Evolutionary conservation across 2,113 vertebrate species (phyloP), one percentile per base, ranked within the genome.

Genomic region (Nansenia antarctica): DNA sequence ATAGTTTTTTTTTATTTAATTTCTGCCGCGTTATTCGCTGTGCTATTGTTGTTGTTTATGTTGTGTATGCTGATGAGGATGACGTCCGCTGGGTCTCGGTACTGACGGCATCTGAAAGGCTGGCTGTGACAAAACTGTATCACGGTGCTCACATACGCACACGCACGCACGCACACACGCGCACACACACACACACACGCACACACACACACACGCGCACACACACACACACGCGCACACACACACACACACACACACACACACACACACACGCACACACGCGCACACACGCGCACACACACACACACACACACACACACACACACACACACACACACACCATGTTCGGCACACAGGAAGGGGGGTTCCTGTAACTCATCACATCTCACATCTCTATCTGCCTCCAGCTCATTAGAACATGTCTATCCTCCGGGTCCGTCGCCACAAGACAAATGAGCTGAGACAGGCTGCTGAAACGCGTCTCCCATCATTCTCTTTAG

Each of bases 371-470:
- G n/a, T n/a, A n/a, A n/a, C n/a, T n/a, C n/a, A n/a, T n/a, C n/a
- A n/a, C n/a, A n/a, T n/a, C n/a, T n/a, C n/a, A n/a, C n/a, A n/a
- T n/a, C n/a, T n/a, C n/a, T n/a, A n/a, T n/a, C n/a, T n/a, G n/a
- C n/a, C n/a, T n/a, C n/a, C n/a, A 61, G 65, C 78, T 85, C 81
- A 79, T 84, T 78, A 79, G 18, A 69, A 58, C 65, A 70, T 78
- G 60, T 64, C 47, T 45, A 32, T 78, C 61, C 79, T 61, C 42
- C 58, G 55, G 78, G 69, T 74, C 26, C 49, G 32, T 29, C 1
- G 37, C 75, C 64, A 70, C 39, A 59, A 70, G 63, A 83, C 75
- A 78, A 80, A 82, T 61, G 60, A 73, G 74, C 72, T 22, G 27
- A 34, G 47, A 53, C n/a, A 52, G 9, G 39, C 34, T 64, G 62